Evolutionary conservation across 2,888 invertebrate genomes (phyloP).

Genomic region (Proisotoma minuta): DNA sequence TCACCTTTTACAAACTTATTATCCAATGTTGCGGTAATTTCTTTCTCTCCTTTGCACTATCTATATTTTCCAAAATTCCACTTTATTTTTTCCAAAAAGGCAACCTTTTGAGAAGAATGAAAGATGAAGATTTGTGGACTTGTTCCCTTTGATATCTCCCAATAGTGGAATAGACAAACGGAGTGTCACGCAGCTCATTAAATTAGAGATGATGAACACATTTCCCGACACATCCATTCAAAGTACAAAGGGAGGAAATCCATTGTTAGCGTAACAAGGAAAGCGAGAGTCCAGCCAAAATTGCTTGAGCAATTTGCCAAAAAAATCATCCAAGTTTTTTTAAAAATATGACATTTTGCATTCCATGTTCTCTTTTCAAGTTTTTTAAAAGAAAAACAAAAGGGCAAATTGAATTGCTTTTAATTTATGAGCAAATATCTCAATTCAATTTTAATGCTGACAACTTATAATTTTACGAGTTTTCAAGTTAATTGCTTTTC

Average conservation of each 20-base stretch:
- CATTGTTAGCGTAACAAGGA: slow-evolving; percentile 1
- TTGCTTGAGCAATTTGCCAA: too few relatives aligned
- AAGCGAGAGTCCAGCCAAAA: too few relatives aligned
- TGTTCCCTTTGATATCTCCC: background rate
- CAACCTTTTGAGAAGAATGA: too few relatives aligned
- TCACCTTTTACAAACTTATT: too few relatives aligned
- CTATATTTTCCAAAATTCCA: too few relatives aligned
- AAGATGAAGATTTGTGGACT: too few relatives aligned
- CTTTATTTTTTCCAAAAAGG: too few relatives aligned
- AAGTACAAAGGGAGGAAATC: background rate
- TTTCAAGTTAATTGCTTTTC: background rate
- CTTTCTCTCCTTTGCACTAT: too few relatives aligned
- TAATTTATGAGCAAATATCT: background rate
- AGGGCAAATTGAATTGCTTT: background rate
- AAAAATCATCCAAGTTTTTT: too few relatives aligned
- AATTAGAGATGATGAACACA: background rate
- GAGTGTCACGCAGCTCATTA: slow-evolving; percentile 16
- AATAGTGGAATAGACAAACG: background rate
- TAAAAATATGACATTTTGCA: too few relatives aligned
- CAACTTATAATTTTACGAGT: background rate
- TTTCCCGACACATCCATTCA: background rate
- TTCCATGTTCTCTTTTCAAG: background rate
- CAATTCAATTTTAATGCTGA: background rate
- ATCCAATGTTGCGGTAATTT: too few relatives aligned
- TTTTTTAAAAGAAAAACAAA: background rate